phyloP scores from a whole-genome alignment of 2,888 invertebrate species.

The Sesia bembeciformis region DNA sequence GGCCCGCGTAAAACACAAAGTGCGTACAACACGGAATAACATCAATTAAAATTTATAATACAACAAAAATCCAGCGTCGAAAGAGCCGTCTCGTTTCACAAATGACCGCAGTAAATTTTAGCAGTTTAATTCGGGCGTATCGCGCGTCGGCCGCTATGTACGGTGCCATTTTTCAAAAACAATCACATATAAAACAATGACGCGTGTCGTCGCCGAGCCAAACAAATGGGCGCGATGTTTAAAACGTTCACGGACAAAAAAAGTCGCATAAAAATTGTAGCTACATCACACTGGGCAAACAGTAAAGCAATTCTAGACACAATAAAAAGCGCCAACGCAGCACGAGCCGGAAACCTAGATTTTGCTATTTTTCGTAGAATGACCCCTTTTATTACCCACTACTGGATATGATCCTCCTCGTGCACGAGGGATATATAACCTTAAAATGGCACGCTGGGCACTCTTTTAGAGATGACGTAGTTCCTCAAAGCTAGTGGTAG shows the following conservation, averaged over 20 bases:
- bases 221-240: slow-evolving; percentile 22
- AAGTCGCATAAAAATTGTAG: neutral
- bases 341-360: too few relatives aligned
- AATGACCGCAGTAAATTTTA: slow-evolving; percentile 42
- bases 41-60: slow-evolving; percentile 26
- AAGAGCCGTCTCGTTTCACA: slow-evolving; percentile 17
- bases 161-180: slow-evolving; percentile 50
- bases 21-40: slow-evolving; percentile 20
- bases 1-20: slow-evolving; percentile 10
- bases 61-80: slow-evolving; percentile 16
- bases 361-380: too few relatives aligned
- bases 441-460: too few relatives aligned
- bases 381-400: too few relatives aligned
- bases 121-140: slow-evolving; percentile 30
- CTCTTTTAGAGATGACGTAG: too few relatives aligned
- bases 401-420: too few relatives aligned
- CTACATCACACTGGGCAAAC: too few relatives aligned
- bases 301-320: too few relatives aligned
- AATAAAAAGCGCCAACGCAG: too few relatives aligned
- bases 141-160: slow-evolving; percentile 10
- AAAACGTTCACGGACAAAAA: slow-evolving; percentile 9
- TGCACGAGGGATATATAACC: too few relatives aligned
- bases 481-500: too few relatives aligned
- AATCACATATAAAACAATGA: slow-evolving; percentile 52
- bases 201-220: slow-evolving; percentile 32